phyloP scores from a whole-genome alignment of 2,797 vertebrate genomes.

The Phalloptychus januarius region DNA sequence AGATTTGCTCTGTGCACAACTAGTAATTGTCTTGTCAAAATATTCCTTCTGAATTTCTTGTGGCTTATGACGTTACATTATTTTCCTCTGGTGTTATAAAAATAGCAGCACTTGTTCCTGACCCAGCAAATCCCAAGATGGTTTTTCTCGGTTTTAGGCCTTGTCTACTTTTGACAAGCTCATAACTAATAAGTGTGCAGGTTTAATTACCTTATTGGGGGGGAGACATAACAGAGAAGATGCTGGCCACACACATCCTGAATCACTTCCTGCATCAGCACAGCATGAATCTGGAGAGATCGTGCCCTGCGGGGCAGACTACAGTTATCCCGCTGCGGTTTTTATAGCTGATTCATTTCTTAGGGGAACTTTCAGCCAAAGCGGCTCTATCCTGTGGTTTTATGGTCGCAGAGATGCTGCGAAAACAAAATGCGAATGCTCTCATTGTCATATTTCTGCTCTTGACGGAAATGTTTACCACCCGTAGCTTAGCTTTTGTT shows the following conservation, averaged over 20 bases:
- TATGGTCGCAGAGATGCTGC: slow-evolving; percentile 56
- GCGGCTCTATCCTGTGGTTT: slow-evolving; percentile 62
- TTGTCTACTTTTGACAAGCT: slow-evolving; percentile 17
- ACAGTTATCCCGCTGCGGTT: slow-evolving; percentile 60
- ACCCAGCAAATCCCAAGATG: slow-evolving; percentile 2
- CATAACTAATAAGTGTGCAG: slow-evolving; percentile 56
- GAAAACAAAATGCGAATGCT: slow-evolving; percentile 62
- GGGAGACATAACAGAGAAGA: slow-evolving; percentile 36
- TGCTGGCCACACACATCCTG: slow-evolving; percentile 57
- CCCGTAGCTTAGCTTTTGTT: slow-evolving; percentile 26
- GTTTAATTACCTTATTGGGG: slow-evolving; percentile 55
- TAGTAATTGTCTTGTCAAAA: not conserved
- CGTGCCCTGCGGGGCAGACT: slow-evolving; percentile 47
- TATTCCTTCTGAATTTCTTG: not conserved
- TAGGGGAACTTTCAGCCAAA: slow-evolving; percentile 57
- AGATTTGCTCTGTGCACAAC: not conserved
- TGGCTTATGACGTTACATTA: slow-evolving; percentile 3
- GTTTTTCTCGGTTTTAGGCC: not conserved
- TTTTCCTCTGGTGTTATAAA: slow-evolving; percentile 36
- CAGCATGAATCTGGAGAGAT: slow-evolving; percentile 60
- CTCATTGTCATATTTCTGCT: slow-evolving; percentile 34
- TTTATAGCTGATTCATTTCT: slow-evolving; percentile 75
- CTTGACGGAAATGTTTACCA: slow-evolving; percentile 54
- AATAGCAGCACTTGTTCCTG: slow-evolving; percentile 50
- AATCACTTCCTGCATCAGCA: slow-evolving; percentile 64